A percentile compares a stretch with the other conserved stretches of the same genome.
phyloP scores from a whole-genome alignment of 2,113 vertebrate genomes.

The Mesocricetus auratus region DNA sequence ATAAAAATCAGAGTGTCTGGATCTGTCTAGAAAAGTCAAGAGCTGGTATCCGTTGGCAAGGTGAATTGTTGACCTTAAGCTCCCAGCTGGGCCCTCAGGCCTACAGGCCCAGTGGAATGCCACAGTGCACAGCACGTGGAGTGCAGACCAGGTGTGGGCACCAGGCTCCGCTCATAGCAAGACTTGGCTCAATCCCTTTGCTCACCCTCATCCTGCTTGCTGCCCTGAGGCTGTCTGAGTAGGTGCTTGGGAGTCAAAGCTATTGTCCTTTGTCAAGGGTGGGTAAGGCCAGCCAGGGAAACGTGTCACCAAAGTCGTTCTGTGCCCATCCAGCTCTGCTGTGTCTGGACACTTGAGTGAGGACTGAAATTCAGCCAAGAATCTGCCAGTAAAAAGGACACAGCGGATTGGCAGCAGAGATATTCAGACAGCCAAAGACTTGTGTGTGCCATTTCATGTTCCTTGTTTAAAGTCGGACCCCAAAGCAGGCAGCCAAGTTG shows the following conservation, averaged over 20 bases:
- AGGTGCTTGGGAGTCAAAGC: not conserved
- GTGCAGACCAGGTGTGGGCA: not conserved
- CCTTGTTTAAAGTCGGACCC: not conserved
- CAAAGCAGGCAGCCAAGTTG: not conserved
- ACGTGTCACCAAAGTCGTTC: not conserved
- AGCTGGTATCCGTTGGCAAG: not conserved
- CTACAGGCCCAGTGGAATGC: accelerated
- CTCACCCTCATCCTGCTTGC: not conserved
- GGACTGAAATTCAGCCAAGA: not conserved
- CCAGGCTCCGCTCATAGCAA: not conserved
- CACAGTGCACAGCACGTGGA: not conserved
- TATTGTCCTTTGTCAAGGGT: not conserved
- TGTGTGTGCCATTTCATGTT: not conserved
- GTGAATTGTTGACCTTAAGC: not conserved
- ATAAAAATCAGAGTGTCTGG: constrained; percentile 58
- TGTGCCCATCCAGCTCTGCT: not conserved
- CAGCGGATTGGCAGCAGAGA: not conserved
- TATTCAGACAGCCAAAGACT: not conserved
- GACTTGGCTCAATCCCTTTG: not conserved
- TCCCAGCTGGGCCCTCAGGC: not conserved
- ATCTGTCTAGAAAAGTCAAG: constrained; percentile 8
- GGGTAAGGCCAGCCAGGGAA: not conserved
- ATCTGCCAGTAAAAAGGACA: not conserved
- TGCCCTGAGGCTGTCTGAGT: not conserved
- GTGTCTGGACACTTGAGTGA: not conserved